Base-by-base conservation (phyloP, 2,113 vertebrate genomes). In the Saccopteryx bilineata region DNA sequence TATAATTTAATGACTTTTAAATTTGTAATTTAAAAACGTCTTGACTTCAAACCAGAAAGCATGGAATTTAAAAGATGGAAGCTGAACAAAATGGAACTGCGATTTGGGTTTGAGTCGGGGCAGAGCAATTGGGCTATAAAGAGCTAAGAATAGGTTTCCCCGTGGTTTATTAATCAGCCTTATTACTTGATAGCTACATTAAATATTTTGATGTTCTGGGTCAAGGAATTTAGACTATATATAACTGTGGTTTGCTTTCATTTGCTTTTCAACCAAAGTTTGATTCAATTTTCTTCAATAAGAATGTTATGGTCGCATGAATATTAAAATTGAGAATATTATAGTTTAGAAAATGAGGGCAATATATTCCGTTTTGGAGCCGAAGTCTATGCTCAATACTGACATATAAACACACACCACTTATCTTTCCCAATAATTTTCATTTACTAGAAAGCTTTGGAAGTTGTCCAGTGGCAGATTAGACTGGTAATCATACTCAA, bases 311-410 rank as follows among this genome's bases (percentile, higher is more conserved):
- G 94, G 65, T 88, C 88, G 85, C 58, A 79, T 87, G 82, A 91
- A 92, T 90, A 93, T 95, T 91, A 88, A 95, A 93, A 92, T n/a
- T 21, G 50, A 88, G 94, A 93, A 90, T 69, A 87, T 50, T 83
- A 65, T 23, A 39, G 74, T 63, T 95, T 65, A 60, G 76, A 65
- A 94, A 83, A 93, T 9, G 33, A 83, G 15, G 39, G 48, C 33
- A 95, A 48, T 74, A 79, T 48, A 90, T 88, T 91, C 78, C 39
- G 75, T 90, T 86, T 92, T 23, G n/a, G 52, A 46, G 12, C 56
- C 90, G 39, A 94, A 56, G 48, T 88, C 79, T 74, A 12, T 88
- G 81, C 33, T 92, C 33, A 65, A 65, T 60, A 81, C 26, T 28
- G 28, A 78, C 60, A 90, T 17, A 91, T 18, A 90, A 93, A 65